Conservation (phyloP, 2,888 invertebrate genomes). For the Dioctria rufipes region DNA sequence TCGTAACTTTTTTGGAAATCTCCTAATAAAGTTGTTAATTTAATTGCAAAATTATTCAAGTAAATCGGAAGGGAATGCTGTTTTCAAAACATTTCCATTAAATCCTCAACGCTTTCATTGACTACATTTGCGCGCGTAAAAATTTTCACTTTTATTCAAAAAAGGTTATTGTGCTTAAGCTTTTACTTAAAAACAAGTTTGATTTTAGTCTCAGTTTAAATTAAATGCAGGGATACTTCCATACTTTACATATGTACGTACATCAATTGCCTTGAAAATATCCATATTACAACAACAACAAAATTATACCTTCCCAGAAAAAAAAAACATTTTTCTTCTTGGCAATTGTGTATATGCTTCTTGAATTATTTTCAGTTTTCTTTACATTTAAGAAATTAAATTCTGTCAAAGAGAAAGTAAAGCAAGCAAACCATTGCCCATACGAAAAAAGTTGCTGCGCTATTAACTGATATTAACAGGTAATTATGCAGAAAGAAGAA, state of each 20-base stretch:
- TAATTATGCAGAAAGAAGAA: slow-evolving; percentile 40
- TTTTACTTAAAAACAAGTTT: slow-evolving; percentile 32
- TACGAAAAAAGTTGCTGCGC: slow-evolving; percentile 11
- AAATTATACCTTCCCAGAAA: not conserved
- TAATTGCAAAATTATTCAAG: no score
- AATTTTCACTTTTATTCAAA: slow-evolving; percentile 38
- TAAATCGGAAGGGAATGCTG: not conserved
- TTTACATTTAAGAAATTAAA: not conserved
- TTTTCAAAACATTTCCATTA: slow-evolving; percentile 4
- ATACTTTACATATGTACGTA: no score
- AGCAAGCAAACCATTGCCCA: slow-evolving; percentile 2
- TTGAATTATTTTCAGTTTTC: not conserved
- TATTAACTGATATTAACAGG: not conserved
- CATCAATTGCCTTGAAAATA: slow-evolving; percentile 12
- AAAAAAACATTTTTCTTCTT: not conserved
- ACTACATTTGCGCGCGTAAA: slow-evolving; percentile 3
- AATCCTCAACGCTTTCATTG: slow-evolving; percentile 13
- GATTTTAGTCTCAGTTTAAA: not conserved
- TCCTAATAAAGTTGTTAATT: no score
- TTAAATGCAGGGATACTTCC: not conserved
- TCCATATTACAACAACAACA: no score
- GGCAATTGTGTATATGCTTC: not conserved
- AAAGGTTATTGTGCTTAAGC: not conserved
- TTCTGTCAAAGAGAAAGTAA: slow-evolving; percentile 40
- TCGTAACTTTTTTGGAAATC: no score